Percentiles rank a stretch among this genome's conserved stretches.
Evolutionary conservation across 2,888 invertebrate genomes (phyloP).

Genomic region (Drosophila testacea): DNA sequence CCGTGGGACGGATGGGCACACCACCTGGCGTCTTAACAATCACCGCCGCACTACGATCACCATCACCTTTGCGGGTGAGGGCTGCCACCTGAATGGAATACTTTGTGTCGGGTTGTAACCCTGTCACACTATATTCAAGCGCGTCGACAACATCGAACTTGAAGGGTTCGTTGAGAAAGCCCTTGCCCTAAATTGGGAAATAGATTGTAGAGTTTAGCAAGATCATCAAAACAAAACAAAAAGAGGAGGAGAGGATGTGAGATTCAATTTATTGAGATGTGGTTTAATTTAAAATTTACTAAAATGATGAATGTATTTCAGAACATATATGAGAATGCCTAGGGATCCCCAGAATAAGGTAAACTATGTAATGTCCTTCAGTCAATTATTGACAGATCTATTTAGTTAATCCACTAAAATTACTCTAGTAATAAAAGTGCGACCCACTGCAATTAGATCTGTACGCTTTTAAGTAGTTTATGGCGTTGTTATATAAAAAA

Average conservation of each 20-base stretch:
- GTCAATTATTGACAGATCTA: too few species aligned
- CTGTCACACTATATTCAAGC: conserved; percentile 93
- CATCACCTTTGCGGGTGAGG: conserved; percentile 98
- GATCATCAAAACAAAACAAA: not conserved
- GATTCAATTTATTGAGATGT: too few species aligned
- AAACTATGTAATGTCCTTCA: too few species aligned
- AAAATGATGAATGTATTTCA: too few species aligned
- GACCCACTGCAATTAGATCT: too few species aligned
- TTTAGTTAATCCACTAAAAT: too few species aligned
- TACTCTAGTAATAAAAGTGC: too few species aligned
- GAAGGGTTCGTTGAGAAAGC: conserved; percentile 94
- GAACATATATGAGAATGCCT: too few species aligned
- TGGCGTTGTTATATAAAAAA: too few species aligned
- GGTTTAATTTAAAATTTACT: too few species aligned
- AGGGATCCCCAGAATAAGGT: too few species aligned
- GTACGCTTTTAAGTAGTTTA: too few species aligned
- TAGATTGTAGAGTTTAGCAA: not conserved
- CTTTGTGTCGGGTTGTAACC: conserved; percentile 96
- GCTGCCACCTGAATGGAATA: conserved; percentile 98
- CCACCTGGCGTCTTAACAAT: conserved; percentile 96
- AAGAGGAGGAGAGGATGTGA: not conserved
- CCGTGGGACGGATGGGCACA: conserved; percentile 93
- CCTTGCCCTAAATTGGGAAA: conserved; percentile 85
- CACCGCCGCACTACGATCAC: conserved; percentile 94
- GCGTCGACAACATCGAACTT: conserved; percentile 94